Percentiles rank a stretch among this genome's conserved stretches.
Evolutionary conservation across 2,113 vertebrate genomes (phyloP).

Genomic region (Eclectus roratus): DNA sequence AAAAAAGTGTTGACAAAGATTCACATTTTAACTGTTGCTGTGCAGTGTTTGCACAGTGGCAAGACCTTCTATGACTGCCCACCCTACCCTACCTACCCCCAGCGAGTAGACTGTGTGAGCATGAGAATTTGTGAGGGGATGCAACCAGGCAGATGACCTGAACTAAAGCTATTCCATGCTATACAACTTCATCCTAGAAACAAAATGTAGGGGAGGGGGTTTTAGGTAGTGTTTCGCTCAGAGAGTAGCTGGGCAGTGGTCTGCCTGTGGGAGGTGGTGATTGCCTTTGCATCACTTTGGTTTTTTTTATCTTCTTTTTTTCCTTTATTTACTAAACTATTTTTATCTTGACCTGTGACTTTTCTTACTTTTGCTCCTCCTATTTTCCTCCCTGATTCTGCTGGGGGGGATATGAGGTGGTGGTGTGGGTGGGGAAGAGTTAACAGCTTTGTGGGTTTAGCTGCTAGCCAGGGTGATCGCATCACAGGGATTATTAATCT

Average conservation of each 20-base stretch:
- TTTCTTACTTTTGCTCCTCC: background rate
- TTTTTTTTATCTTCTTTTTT: background rate
- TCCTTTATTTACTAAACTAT: background rate
- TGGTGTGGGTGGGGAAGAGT: background rate
- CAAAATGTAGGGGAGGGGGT: background rate
- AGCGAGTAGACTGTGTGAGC: rapidly evolving
- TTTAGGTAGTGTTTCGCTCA: background rate
- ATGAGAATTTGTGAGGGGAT: background rate
- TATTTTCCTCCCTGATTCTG: background rate
- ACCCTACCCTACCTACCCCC: background rate
- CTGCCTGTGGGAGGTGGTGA: rapidly evolving
- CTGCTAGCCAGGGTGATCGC: background rate
- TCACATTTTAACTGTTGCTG: background rate
- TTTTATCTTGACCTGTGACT: background rate
- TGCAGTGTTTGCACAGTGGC: background rate
- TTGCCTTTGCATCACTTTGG: background rate
- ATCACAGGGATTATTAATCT: background rate
- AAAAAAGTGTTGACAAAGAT: background rate
- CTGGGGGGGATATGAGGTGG: background rate
- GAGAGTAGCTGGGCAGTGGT: background rate
- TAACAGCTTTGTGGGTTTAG: background rate
- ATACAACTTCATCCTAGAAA: rapidly evolving
- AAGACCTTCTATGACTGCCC: background rate
- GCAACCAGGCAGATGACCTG: background rate
- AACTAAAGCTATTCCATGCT: background rate